Base-by-base conservation (phyloP, 2,888 invertebrate genomes). In the Amphimallon solstitiale region DNA sequence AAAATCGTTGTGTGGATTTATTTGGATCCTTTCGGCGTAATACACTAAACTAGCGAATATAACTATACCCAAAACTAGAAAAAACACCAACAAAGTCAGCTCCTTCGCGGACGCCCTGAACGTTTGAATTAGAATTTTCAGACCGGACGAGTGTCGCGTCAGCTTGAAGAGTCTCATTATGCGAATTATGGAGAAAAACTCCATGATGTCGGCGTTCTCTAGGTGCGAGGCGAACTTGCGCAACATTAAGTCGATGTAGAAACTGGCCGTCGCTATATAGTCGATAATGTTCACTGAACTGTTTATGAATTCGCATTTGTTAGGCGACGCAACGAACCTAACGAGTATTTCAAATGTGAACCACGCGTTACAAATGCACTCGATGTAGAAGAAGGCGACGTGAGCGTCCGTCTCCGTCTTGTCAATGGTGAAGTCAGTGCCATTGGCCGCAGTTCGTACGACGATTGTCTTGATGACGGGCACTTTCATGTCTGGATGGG, bases 311-410 rank as follows among this genome's bases (percentile, higher is more conserved):
- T 93, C 93, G 82, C 94, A 93, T 83, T 96, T 97, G 81, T 93
- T 94, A 34, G 97, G 97, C 73, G 94, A 93, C 60, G 97, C 94
- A 77, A 96, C 92, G 85, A 98, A 95, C 70, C 80, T 76, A 64
- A 83, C 77, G 77, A 97, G 87, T 81, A 99, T 97, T 83, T 98
- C 98, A 78, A 98, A 89, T 35, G 98, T 98, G 85, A 99, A 99
- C 99, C 99, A 99, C 69, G 98, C 95, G 84, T 98, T 98, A 86
- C 98, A 98, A 73, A 97, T 91, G 86, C 96, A 97, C 85, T 98
- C 98, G 80, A 98, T 95, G 87, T 97, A 98, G 86, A 97, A 97
- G 87, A 98, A 98, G 77, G 95, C 96, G 73, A 94, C 89, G 84
- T 98, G 98, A 67, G 98, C 97, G 84, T 97, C 97, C 62, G 97